These are phyloP conservation scores for Cyprinella venusta DNA, from an alignment of 2,797 vertebrate species.

Conservation along the genomic window DNA sequence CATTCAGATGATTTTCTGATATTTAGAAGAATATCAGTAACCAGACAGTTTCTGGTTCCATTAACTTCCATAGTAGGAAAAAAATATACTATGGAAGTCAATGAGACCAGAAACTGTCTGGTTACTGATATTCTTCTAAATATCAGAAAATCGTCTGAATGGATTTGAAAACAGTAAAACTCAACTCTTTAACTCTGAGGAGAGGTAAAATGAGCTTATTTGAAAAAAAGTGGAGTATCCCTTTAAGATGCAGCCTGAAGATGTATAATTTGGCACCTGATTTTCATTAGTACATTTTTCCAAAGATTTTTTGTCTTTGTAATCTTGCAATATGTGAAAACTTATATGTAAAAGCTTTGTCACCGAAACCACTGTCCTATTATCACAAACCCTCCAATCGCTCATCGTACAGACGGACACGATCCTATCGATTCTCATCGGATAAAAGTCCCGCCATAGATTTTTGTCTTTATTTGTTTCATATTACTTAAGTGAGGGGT, in stretches of 20 bases:
- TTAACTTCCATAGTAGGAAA: too few relatives aligned
- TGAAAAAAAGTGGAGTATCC: too few relatives aligned
- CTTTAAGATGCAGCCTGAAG: background rate
- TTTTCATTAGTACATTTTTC: background rate
- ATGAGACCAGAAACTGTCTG: too few relatives aligned
- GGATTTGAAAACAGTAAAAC: too few relatives aligned
- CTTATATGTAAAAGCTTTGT: slow-evolving; percentile 15
- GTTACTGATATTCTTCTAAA: too few relatives aligned
- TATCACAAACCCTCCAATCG: background rate
- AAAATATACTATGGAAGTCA: too few relatives aligned
- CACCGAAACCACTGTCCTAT: background rate
- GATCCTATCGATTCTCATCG: background rate
- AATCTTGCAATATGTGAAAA: background rate
- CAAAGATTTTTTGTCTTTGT: background rate
- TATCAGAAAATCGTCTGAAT: too few relatives aligned
- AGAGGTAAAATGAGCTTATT: too few relatives aligned
- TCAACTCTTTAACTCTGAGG: too few relatives aligned
- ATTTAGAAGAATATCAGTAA: too few relatives aligned
- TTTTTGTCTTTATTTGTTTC: background rate
- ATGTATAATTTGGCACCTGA: background rate
- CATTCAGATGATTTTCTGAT: too few relatives aligned
- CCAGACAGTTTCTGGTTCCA: too few relatives aligned
- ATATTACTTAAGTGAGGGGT: background rate
- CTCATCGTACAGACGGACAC: background rate
- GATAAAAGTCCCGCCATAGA: background rate